Base-by-base conservation (phyloP, 1,140 invertebrate genomes). In the Triops cancriformis region DNA sequence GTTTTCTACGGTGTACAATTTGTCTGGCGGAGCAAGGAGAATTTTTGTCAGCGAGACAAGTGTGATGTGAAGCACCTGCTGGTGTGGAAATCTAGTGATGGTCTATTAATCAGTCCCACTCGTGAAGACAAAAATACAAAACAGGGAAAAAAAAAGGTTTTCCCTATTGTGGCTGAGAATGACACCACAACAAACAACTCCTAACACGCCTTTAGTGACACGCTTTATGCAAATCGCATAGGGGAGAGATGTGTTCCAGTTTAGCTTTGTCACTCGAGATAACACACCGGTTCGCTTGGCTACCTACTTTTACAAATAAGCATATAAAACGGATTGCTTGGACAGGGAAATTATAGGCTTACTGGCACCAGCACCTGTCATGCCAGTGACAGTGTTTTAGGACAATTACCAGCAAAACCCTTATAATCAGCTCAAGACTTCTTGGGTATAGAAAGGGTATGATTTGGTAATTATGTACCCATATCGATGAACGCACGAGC, bases 301-400 rank as follows among this genome's bases (percentile, higher is more conserved):
- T n/a, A 64, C 51, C 18, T 23, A n/a, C 23, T 23, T 64, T 64
- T 64, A 64, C 14, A 23, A 64, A 1, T 3, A 23, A 64, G 51
- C 14, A 14, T n/a, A 6, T 18, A 64, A 64, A 23, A 64, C 51
- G 23, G 14, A 64, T n/a, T 6, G 51, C 23, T 6, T 64, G 14
- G 51, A 64, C 14, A 64, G 23, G 51, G 6, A 64, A 64, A 64
- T 64, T 64, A 18, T 64, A 23, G 51, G 51, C 11, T 23, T 64
- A 64, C 51, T 64, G 51, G 51, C 51, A 64, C 51, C 51, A 64
- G 51, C 51, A 64, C 51, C 51, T 64, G 51, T 64, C 51, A 64
- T 64, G 10, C 0, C 18, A 18, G 51, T 64, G 51, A 64, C 51
- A n/a, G 2, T 64, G 14, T 64, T 23, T 64, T 64, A 64, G 51